Conservation (phyloP, 2,797 vertebrate genomes). For the Poecilia picta region DNA sequence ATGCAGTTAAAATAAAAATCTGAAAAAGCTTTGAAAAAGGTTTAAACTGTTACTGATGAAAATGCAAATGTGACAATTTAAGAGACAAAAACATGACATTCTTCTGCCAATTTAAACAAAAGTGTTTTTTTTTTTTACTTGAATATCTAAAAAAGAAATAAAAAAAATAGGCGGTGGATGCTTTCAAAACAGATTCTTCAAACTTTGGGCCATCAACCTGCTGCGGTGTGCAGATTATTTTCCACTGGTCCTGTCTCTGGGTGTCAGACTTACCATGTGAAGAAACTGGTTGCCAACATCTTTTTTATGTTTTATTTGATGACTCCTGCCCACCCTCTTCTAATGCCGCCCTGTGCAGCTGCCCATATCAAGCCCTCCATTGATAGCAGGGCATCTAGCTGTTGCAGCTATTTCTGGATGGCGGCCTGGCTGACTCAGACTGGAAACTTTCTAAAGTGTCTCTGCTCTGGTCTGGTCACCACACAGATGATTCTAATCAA, state of each 20-base stretch:
- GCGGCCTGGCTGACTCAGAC: neutral
- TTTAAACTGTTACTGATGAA: neutral
- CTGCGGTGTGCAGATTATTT: neutral
- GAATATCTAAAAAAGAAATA: neutral
- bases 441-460: neutral
- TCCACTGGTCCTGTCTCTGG: neutral
- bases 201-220: neutral
- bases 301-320: neutral
- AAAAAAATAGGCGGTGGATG: neutral
- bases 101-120: neutral
- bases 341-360: neutral
- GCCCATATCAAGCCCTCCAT: neutral
- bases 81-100: neutral
- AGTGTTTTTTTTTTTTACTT: neutral
- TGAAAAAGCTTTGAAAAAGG: neutral
- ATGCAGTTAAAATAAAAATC: neutral
- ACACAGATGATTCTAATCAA: neutral
- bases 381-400: neutral
- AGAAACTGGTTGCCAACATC: neutral
- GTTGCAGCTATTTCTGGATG: neutral
- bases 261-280: neutral
- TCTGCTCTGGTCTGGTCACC: neutral
- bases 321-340: neutral
- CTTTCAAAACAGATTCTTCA: neutral
- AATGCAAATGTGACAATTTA: neutral